Evolutionary conservation across 2,888 invertebrate genomes (phyloP).

Genomic region (Slavum lentiscoides): DNA sequence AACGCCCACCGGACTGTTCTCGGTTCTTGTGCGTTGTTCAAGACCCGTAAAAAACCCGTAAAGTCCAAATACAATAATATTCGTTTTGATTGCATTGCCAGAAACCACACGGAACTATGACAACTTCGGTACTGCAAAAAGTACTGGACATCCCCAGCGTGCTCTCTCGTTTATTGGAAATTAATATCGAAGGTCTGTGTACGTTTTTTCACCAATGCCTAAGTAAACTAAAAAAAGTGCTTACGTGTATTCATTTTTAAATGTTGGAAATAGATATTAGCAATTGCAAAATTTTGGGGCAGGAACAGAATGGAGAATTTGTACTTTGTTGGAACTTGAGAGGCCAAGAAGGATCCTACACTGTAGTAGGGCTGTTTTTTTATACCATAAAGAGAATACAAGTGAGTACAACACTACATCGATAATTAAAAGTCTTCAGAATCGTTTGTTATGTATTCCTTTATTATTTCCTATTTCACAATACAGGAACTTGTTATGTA

Average conservation of each 20-base stretch:
- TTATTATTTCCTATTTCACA: too few species aligned
- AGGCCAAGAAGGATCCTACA: constrained; percentile 57
- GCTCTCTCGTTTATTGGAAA: constrained; percentile 23
- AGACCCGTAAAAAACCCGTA: too few species aligned
- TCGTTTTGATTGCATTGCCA: neutral
- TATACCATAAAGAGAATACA: constrained; percentile 66
- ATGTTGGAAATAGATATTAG: constrained; percentile 29
- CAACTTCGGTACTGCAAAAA: constrained; percentile 40
- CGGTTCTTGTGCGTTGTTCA: too few species aligned
- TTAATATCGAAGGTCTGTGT: constrained; percentile 22
- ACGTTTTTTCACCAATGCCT: neutral
- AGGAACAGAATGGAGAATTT: constrained; percentile 77
- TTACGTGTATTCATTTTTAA: neutral
- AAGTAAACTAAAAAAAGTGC: neutral
- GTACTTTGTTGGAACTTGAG: constrained; percentile 70
- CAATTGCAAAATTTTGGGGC: constrained; percentile 73
- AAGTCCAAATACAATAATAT: neutral
- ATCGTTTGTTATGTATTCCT: too few species aligned
- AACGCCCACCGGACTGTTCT: too few species aligned
- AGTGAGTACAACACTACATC: constrained; percentile 46
- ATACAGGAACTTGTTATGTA: too few species aligned
- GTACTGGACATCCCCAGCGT: constrained; percentile 32
- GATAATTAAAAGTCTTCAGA: too few species aligned
- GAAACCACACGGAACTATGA: neutral
- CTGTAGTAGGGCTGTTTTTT: constrained; percentile 67